Base-by-base conservation (phyloP, 1,140 invertebrate species). In the Protaetia brevitarsis region DNA sequence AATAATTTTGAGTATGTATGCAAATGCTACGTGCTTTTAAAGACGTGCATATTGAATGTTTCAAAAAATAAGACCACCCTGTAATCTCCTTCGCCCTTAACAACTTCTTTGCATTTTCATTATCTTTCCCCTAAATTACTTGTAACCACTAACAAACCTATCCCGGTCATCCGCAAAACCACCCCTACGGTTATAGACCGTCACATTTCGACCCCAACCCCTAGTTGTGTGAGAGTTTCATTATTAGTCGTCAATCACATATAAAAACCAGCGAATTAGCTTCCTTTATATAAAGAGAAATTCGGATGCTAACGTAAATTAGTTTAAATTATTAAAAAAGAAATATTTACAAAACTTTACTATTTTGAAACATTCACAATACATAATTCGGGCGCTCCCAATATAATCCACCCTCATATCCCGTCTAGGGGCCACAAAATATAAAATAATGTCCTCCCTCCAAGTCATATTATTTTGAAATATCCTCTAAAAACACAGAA, bases 361-460 rank as follows among this genome's bases (percentile, higher is more conserved):
- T 4, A n/a, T 31, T 26, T 60, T 10, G 5, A 19, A 19, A 1
- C 13, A 30, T 26, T 29, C 3, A 28, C 2, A 19, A 26, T 8
- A 61, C 21, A 31, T 31, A 61, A 13, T 30, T n/a, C 0, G 19
- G 16, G 16, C n/a, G 21, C 1, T 1, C 23, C 3, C 26, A 19
- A 11, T 56, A 21, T 13, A 16, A 41, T 2, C 30, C 21, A 36
- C 66, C 64, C 66, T 65, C 62, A n/a, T n/a, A n/a, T n/a, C 36
- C 41, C 57, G 58, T 68, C 66, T 69, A 69, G 64, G 30, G 45
- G n/a, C n/a, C 36, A 51, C 51, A 57, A 66, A 71, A 71, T 73
- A 70, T 72, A 72, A 74, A 74, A 71, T 73, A 74, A 72, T 70
- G 71, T 66, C 71, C 68, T 72, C 62, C 68, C 72, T 72, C 37